These are phyloP conservation scores for Geothlypis trichas DNA, from an alignment of 2,113 vertebrate species.

Conservation along the genomic window DNA sequence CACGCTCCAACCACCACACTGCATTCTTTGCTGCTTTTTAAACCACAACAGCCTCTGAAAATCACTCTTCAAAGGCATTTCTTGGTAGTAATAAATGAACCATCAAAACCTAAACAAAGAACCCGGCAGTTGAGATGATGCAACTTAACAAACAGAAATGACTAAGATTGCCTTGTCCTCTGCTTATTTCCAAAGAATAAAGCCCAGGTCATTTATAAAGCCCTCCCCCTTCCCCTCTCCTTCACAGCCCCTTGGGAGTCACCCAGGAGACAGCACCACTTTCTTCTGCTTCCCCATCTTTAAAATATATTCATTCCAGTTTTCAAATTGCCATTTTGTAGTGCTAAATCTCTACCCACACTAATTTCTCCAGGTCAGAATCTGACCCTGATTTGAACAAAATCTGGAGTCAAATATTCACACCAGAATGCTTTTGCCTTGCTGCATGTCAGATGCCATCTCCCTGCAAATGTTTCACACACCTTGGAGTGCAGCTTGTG, in stretches of 20 bases:
- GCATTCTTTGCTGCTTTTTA: background rate
- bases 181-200: constrained; percentile 41
- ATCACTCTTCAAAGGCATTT: constrained; percentile 40
- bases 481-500: constrained; percentile 93
- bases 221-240: background rate
- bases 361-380: constrained; percentile 90
- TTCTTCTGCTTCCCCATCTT: constrained; percentile 57
- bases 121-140: background rate
- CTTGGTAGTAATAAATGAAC: constrained; percentile 53
- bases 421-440: constrained; percentile 84
- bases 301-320: constrained; percentile 88
- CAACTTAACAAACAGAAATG: constrained; percentile 32
- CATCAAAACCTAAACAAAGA: constrained; percentile 53
- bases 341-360: constrained; percentile 89
- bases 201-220: constrained; percentile 40
- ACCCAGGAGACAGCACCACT: constrained; percentile 39
- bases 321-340: constrained; percentile 89
- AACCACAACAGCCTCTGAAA: background rate
- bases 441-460: constrained; percentile 95
- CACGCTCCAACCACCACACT: background rate
- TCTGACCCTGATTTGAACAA: constrained; percentile 87
- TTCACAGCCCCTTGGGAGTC: constrained; percentile 19
- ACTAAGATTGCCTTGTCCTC: background rate
- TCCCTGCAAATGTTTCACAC: constrained; percentile 94
- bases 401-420: constrained; percentile 90